Evolutionary conservation across 2,113 vertebrate genomes (phyloP).

Genomic region (Monopterus albus): DNA sequence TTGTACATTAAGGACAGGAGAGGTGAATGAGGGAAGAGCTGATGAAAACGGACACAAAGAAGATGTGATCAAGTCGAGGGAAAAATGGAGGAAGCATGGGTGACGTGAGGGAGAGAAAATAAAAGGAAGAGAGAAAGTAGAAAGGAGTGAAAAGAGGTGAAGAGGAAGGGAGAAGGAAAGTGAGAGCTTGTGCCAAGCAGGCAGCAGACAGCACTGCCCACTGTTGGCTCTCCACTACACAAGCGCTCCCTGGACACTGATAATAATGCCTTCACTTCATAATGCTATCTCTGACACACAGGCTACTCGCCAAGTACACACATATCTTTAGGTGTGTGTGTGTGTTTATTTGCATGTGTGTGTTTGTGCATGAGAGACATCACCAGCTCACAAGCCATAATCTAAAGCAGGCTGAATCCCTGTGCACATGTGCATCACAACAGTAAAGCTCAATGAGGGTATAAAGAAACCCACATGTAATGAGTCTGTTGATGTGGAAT

Average conservation of each 20-base stretch:
- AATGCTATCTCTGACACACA: constrained; percentile 58
- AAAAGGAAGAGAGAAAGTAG: not conserved
- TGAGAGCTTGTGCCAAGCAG: constrained; percentile 45
- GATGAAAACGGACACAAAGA: not conserved
- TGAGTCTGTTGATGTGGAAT: not conserved
- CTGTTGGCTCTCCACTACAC: constrained; percentile 49
- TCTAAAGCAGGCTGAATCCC: constrained; percentile 35
- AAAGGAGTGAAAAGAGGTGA: constrained; percentile 1
- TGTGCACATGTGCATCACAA: constrained; percentile 37
- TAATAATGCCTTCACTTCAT: constrained; percentile 63
- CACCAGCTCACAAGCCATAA: constrained; percentile 26
- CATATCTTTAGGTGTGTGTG: not conserved
- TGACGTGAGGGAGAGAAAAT: constrained; percentile 24
- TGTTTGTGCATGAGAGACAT: not conserved
- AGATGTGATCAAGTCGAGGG: not conserved
- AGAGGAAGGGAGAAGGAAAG: constrained; percentile 10
- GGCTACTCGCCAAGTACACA: constrained; percentile 23
- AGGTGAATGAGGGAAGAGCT: not conserved
- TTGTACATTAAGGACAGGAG: not conserved
- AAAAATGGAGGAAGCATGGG: constrained; percentile 11
- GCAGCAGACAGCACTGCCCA: constrained; percentile 50
- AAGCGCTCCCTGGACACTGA: constrained; percentile 59
- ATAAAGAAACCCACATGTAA: constrained; percentile 21
- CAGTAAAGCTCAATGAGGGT: constrained; percentile 20
- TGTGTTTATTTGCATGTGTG: not conserved